These are phyloP conservation scores for Morpho achilles DNA, from an alignment of 2,888 invertebrate genomes.

Conservation along the genomic window DNA sequence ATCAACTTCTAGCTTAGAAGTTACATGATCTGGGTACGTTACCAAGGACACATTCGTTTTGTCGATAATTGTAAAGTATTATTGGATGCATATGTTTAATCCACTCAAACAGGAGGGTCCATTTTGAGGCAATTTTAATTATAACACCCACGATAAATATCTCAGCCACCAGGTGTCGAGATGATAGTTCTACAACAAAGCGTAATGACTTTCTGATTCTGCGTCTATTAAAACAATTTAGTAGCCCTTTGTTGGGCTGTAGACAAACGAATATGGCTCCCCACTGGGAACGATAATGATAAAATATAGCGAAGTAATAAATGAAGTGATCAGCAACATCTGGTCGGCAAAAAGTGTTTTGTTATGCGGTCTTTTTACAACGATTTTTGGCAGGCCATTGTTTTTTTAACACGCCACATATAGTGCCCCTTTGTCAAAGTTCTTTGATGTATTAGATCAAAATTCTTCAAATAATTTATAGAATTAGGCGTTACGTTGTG, in stretches of 20 bases:
- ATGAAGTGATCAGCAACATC: constrained; percentile 74
- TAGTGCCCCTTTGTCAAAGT: no score
- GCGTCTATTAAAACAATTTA: constrained; percentile 76
- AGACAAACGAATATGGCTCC: constrained; percentile 56
- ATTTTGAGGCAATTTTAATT: constrained; percentile 42
- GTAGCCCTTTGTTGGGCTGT: constrained; percentile 57
- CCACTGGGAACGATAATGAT: constrained; percentile 72
- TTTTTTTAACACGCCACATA: constrained; percentile 5
- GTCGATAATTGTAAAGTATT: background rate
- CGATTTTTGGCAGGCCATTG: constrained; percentile 25
- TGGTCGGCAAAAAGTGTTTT: constrained; percentile 38
- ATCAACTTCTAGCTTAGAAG: no score
- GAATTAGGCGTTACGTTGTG: no score
- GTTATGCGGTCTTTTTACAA: constrained; percentile 17
- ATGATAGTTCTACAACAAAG: constrained; percentile 54
- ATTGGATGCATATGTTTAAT: background rate
- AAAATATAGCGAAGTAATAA: constrained; percentile 56
- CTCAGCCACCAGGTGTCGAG: constrained; percentile 64
- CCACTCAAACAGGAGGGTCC: constrained; percentile 12
- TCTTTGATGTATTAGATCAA: no score
- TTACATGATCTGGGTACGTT: no score
- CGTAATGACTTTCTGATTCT: constrained; percentile 63
- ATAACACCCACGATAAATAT: constrained; percentile 59
- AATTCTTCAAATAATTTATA: no score
- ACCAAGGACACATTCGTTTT: no score